Conservation (phyloP, 2,797 vertebrate species). For the Cynodonichthys magdalenae region DNA sequence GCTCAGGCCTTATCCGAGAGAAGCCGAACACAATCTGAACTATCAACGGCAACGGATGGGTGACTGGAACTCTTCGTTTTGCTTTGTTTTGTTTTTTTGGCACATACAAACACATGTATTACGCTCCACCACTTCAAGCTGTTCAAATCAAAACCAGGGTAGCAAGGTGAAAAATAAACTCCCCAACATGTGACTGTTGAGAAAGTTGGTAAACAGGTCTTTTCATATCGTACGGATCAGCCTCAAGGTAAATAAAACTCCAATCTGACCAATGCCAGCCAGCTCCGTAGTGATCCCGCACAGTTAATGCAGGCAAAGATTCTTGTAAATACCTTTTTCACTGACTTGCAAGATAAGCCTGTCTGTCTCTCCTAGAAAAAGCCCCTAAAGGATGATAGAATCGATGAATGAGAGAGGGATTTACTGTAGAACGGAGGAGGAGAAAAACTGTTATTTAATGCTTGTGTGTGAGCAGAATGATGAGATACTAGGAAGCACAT, state of each 20-base stretch:
- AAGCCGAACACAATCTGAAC: slow-evolving; percentile 77
- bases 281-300: slow-evolving; percentile 34
- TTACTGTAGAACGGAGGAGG: slow-evolving; percentile 69
- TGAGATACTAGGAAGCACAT: slow-evolving; percentile 57
- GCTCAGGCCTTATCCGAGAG: slow-evolving; percentile 71
- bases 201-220: slow-evolving; percentile 58
- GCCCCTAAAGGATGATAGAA: slow-evolving; percentile 73
- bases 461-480: slow-evolving; percentile 66
- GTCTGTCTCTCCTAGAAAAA: slow-evolving; percentile 50
- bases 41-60: slow-evolving; percentile 74
- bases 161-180: slow-evolving; percentile 58
- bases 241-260: slow-evolving; percentile 44
- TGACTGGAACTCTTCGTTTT: slow-evolving; percentile 60
- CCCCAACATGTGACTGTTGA: slow-evolving; percentile 46
- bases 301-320: slow-evolving; percentile 68
- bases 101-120: slow-evolving; percentile 77
- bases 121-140: slow-evolving; percentile 72
- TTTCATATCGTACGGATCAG: slow-evolving; percentile 31
- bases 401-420: slow-evolving; percentile 77
- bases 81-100: slow-evolving; percentile 29
- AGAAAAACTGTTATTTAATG: slow-evolving; percentile 73
- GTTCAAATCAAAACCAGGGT: slow-evolving; percentile 71
- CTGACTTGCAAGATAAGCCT: slow-evolving; percentile 79
- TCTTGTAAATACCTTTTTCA: slow-evolving; percentile 76
- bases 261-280: slow-evolving; percentile 16